Base-by-base conservation (phyloP, 2,888 invertebrate species). In the Brenthis hecate region DNA sequence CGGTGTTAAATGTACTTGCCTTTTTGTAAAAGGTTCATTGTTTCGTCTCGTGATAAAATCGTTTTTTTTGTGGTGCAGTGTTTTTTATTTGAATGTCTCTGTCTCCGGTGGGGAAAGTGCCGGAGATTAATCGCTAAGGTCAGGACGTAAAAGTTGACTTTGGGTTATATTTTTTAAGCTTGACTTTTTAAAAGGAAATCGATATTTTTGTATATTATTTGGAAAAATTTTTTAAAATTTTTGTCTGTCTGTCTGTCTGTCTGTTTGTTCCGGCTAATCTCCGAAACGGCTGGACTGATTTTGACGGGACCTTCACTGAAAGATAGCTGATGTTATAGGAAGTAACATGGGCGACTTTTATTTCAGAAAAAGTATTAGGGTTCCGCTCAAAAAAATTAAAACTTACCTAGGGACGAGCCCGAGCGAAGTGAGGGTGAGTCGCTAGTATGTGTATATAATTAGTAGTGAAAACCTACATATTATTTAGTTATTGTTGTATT, bases 1-100 rank as follows among this genome's bases (percentile, higher is more conserved):
- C 56, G 66, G 71, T 68, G 68, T 68, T 68, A 68, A 70, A 70
- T 66, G 68, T 65, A 71, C 71, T 69, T 66, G 61, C 65, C 61
- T 60, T 70, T 60, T 61, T 63, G 58, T 60, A 43, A 62, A 65
- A 70, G 62, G 70, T 70, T 66, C 58, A 72, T 72, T 70, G 68
- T 72, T 72, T 60, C 58, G 11, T 58, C n/a, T 60, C 56, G 55
- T 36, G 32, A 69, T 58, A 54, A 50, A 63, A 62, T 58, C 50
- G 57, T 65, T 58, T 68, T 68, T 61, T 54, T 61, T 50, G 43
- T 53, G 1, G 8, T 60, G 13, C 53, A 65, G 50, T 60, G 56
- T 43, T 57, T 68, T 67, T 68, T 57, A 62, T 71, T 61, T 50
- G 28, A 28, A 62, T 62, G 14, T 55, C 32, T 43, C 62, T 32